Evolutionary conservation across 2,888 invertebrate genomes (phyloP).

Genomic region (Xestia ashworthii): DNA sequence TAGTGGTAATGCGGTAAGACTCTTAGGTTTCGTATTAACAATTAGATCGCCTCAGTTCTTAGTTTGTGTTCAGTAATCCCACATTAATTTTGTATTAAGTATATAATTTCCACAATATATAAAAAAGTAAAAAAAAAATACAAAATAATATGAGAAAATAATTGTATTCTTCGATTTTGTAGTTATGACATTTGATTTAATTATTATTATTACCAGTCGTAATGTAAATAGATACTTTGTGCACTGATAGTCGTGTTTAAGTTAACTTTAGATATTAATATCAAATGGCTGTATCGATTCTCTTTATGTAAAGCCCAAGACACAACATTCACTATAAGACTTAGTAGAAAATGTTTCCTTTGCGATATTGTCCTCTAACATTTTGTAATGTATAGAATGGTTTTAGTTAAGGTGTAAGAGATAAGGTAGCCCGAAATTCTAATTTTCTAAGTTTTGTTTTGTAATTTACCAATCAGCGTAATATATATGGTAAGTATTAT

Average conservation of each 20-base stretch:
- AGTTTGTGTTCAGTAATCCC: slow-evolving; percentile 82
- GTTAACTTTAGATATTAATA: slow-evolving; percentile 82
- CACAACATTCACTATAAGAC: slow-evolving; percentile 78
- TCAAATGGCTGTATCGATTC: slow-evolving; percentile 86
- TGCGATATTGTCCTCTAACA: slow-evolving; percentile 69
- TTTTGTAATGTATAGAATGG: slow-evolving; percentile 77
- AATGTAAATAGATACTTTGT: slow-evolving; percentile 86
- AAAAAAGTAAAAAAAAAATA: slow-evolving; percentile 78
- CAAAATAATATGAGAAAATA: slow-evolving; percentile 69
- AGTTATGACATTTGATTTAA: slow-evolving; percentile 75
- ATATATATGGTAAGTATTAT: too few relatives aligned
- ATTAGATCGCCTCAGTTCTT: slow-evolving; percentile 74
- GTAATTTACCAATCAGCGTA: too few relatives aligned
- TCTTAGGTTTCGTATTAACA: slow-evolving; percentile 73
- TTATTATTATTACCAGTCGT: slow-evolving; percentile 81
- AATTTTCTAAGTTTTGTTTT: too few relatives aligned
- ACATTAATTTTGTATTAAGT: slow-evolving; percentile 77
- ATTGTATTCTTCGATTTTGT: slow-evolving; percentile 75
- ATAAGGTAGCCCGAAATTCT: too few relatives aligned
- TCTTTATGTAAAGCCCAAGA: slow-evolving; percentile 78
- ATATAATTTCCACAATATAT: slow-evolving; percentile 77
- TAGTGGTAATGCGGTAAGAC: slow-evolving; percentile 73
- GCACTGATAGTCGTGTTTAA: slow-evolving; percentile 88
- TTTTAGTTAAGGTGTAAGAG: slow-evolving; percentile 69
- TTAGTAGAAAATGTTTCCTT: slow-evolving; percentile 77